Percentiles rank a stretch among this genome's conserved stretches.
phyloP scores from a whole-genome alignment of 2,113 vertebrate genomes.

The Ovis aries region ARS-UI_Ramb_v3.0 NC_056071.1:58821001-58821500 shows the following conservation, averaged over 20 bases:
- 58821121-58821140: not conserved
- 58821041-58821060: not conserved
- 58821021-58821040: not conserved
- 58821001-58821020: not conserved
- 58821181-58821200: not conserved
- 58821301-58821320: not conserved
- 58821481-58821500: not conserved
- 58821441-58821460: not conserved
- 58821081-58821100: not conserved
- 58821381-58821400: not conserved
- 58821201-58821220: not conserved
- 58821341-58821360: not conserved
- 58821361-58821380: not conserved
- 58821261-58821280: not conserved
- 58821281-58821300: not conserved
- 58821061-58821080: not conserved
- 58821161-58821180: not conserved
- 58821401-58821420: not conserved
- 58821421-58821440: not conserved
- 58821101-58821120: not conserved
- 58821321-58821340: not conserved
- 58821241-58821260: not conserved
- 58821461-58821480: not conserved
- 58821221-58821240: not conserved
- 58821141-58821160: not conserved